Evolutionary conservation across 2,113 vertebrate genomes (phyloP).

Genomic region (Rhea americana): DNA sequence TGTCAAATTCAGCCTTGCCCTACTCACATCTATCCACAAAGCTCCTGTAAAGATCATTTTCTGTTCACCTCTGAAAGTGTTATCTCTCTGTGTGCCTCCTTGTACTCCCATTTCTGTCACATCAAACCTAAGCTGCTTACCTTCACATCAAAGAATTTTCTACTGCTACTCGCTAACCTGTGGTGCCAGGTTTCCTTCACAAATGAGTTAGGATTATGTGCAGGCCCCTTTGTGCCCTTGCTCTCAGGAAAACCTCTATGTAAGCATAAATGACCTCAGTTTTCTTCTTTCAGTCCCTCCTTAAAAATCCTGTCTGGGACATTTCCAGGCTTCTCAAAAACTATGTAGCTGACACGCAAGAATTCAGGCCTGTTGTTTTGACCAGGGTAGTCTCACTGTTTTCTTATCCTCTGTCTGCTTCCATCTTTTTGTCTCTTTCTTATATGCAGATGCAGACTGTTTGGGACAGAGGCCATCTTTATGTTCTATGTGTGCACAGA

Average conservation of each 20-base stretch:
- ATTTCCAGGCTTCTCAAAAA: not conserved
- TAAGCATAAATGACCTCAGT: not conserved
- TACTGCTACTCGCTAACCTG: not conserved
- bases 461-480: not conserved
- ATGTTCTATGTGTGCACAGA: not conserved
- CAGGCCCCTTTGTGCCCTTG: not conserved
- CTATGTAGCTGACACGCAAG: not conserved
- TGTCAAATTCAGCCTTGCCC: not conserved
- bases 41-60: not conserved
- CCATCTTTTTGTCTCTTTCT: not conserved
- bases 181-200: not conserved
- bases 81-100: not conserved
- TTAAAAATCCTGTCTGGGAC: not conserved
- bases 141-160: not conserved
- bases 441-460: not conserved
- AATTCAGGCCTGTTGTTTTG: not conserved
- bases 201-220: not conserved
- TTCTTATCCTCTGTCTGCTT: not conserved
- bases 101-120: not conserved
- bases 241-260: not conserved
- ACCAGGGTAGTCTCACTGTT: not conserved
- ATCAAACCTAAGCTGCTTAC: not conserved
- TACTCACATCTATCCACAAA: not conserved
- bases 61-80: not conserved
- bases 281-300: not conserved